Evolutionary conservation across 2,113 vertebrate species (phyloP), one percentile per base, ranked within the genome.

Genomic region (Oriolus oriolus): DNA sequence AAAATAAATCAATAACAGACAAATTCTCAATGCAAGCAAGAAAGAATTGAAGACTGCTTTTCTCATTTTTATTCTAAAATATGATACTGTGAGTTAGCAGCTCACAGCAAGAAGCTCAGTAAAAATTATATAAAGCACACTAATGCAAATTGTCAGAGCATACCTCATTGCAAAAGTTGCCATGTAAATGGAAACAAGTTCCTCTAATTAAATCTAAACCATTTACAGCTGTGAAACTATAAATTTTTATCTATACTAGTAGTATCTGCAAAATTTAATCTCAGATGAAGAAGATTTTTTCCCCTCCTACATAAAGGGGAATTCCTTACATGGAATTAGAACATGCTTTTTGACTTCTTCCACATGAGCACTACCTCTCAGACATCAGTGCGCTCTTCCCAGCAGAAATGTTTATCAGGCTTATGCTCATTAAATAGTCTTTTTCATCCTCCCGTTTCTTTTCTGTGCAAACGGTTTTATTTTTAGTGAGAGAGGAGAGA

Each of bases 131-230:
- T 95, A 95, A 97, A 93, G 52, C 75, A 89, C 45, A 84, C 94
- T 96, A 94, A 97, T 97, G 96, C 70, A 97, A 97, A 95, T 97
- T 96, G 90, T 94, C 63, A 89, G 69, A 97, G 73, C 71, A 83
- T 90, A 95, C 79, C 94, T 97, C 84, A 22, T 5, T 86, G 88
- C 64, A 86, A 87, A 98, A 97, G 88, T 94, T 95, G 76, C 87
- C 75, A 4, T 84, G 84, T 87, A 96, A 96, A 97, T 73, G 89
- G 77, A 98, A 97, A 96, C 77, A 93, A 93, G 87, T 97, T 96
- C 87, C 42, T 95, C 96, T 97, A 98, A 98, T 98, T 97, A 98
- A 97, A 97, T 97, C 88, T 95, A 95, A 98, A 96, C 93, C 89
- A 77, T 97, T 94, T 97, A 96, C 81, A 97, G 90, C 94, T 97